phyloP scores from a whole-genome alignment of 2,797 vertebrate species.

The Mormyrops attenuatus region DNA sequence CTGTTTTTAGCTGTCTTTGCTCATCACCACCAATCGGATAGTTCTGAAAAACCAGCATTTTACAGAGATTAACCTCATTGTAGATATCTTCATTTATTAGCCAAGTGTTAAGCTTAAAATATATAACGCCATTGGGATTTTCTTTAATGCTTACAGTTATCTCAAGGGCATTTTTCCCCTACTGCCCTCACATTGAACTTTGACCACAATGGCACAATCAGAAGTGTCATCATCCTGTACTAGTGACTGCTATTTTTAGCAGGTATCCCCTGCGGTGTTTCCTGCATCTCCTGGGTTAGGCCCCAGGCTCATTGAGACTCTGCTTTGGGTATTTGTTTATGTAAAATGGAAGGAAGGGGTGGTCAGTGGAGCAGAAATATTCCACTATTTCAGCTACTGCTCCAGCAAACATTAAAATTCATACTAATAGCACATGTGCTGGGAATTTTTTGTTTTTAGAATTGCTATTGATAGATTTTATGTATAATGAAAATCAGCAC shows the following conservation, averaged over 20 bases:
- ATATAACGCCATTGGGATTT: background rate
- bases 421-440: background rate
- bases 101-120: background rate
- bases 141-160: background rate
- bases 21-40: background rate
- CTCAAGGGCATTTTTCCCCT: background rate
- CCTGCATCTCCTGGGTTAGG: background rate
- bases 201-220: background rate
- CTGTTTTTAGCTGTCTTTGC: background rate
- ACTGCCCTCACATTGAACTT: background rate
- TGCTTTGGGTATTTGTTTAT: background rate
- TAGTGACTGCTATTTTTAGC: background rate
- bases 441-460: background rate
- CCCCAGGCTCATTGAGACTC: background rate
- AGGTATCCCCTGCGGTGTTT: background rate
- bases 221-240: background rate
- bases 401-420: background rate
- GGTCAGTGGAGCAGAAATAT: background rate
- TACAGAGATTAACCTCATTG: background rate
- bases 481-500: background rate
- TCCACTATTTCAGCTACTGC: background rate
- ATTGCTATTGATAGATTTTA: background rate
- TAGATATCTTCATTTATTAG: background rate
- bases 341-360: background rate
- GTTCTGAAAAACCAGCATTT: background rate